Percentiles rank a stretch among this genome's conserved stretches.
phyloP scores from a whole-genome alignment of 53 echinoderm and acorn worm genomes.

The Luidia sarsii region DNA sequence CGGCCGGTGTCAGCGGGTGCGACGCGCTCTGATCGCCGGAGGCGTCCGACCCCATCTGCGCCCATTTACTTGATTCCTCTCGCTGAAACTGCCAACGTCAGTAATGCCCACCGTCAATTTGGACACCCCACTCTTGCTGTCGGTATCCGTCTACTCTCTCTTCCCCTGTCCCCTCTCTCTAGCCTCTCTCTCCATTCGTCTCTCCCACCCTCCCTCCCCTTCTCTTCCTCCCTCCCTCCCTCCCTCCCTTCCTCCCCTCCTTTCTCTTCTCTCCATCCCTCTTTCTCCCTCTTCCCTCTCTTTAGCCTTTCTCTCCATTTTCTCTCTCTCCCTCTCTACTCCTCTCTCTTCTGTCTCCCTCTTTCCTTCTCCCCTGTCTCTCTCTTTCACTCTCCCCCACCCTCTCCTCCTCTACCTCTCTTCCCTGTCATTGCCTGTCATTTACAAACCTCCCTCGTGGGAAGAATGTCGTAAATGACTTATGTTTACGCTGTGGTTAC shows the following conservation, averaged over 20 bases:
- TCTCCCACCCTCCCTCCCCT: background rate
- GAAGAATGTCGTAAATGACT: conserved; percentile 16
- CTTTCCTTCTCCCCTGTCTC: no score
- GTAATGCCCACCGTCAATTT: conserved; percentile 21
- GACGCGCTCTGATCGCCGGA: background rate
- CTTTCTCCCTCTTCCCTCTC: no score
- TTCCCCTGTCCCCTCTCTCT: no score
- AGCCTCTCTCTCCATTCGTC: background rate
- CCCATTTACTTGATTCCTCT: conserved; percentile 1
- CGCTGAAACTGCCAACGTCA: conserved; percentile 7
- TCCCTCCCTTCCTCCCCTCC: background rate
- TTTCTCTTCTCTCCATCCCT: background rate
- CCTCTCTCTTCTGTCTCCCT: no score
- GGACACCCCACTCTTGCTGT: no score
- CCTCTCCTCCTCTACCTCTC: background rate
- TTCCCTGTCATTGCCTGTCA: background rate
- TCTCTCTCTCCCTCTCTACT: no score
- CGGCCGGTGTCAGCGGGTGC: conserved; percentile 15
- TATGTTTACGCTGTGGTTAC: background rate
- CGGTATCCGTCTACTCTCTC: background rate
- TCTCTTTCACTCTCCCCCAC: no score
- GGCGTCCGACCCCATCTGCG: conserved; percentile 16
- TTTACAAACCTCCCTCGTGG: background rate
- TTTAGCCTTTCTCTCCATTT: background rate
- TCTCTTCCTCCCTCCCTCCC: no score